These are phyloP conservation scores for Meloidogyne exigua DNA, from an alignment of 1,140 invertebrate species.

Conservation along the genomic window DNA sequence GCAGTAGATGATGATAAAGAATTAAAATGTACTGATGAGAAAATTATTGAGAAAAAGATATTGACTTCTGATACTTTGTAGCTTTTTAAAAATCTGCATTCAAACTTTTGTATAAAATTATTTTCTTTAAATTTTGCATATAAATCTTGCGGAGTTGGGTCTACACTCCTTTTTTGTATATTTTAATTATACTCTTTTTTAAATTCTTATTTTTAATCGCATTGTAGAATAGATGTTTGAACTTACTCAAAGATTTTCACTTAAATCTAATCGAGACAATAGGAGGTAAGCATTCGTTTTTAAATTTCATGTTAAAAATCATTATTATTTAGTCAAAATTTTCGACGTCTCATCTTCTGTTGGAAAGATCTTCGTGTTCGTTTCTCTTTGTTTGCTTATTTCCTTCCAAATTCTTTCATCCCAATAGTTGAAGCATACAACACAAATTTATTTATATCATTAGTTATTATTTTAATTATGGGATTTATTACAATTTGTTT, in stretches of 20 bases:
- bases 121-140: too few relatives aligned
- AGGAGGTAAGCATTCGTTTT: neutral
- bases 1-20: neutral
- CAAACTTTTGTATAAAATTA: too few relatives aligned
- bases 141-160: too few relatives aligned
- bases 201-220: too few relatives aligned
- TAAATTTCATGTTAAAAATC: neutral
- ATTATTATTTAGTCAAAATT: neutral
- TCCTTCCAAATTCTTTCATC: conserved; percentile 26
- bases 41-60: neutral
- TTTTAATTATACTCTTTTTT: too few relatives aligned
- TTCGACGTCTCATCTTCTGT: neutral
- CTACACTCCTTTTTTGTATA: too few relatives aligned
- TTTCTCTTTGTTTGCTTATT: conserved; percentile 11
- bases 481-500: neutral
- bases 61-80: neutral
- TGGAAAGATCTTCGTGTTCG: conserved; percentile 23
- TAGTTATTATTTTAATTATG: conserved; percentile 3
- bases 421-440: conserved; percentile 5
- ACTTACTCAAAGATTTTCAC: neutral
- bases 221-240: too few relatives aligned
- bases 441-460: neutral
- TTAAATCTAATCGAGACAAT: neutral
- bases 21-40: neutral
- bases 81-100: neutral